Evolutionary conservation across 2,797 vertebrate genomes (phyloP).

Genomic region (Melanotaenia parkinsoni): DNA sequence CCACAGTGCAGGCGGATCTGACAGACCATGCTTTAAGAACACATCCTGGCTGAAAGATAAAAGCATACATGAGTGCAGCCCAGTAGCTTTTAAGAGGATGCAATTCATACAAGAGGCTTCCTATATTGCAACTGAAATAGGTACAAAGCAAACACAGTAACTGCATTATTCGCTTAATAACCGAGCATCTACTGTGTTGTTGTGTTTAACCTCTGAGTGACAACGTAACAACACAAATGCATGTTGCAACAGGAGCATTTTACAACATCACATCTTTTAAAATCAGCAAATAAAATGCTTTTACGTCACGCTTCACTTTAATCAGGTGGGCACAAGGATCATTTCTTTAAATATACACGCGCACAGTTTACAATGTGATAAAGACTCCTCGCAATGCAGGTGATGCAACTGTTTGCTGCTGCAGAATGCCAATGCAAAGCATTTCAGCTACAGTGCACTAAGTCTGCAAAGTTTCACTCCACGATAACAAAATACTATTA

Average conservation of each 20-base stretch:
- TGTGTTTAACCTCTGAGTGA: conserved; percentile 69
- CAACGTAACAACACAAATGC: conserved; percentile 28
- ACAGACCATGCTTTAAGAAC: conserved; percentile 83
- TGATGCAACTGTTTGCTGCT: conserved; percentile 34
- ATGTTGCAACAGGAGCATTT: conserved; percentile 39
- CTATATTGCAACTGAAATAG: conserved; percentile 53
- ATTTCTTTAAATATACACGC: conserved; percentile 53
- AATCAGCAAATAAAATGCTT: conserved; percentile 53
- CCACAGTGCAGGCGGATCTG: conserved; percentile 76
- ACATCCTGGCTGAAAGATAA: conserved; percentile 82
- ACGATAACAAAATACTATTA: conserved; percentile 96
- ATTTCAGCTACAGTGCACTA: conserved; percentile 68
- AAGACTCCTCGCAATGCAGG: conserved; percentile 37
- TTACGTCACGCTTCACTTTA: conserved; percentile 57
- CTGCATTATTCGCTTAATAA: conserved; percentile 74
- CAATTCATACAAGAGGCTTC: conserved; percentile 77
- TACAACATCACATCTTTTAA: conserved; percentile 55
- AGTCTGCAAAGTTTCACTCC: conserved; percentile 88
- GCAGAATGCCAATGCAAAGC: conserved; percentile 63
- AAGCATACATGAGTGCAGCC: conserved; percentile 78
- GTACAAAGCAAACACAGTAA: conserved; percentile 56
- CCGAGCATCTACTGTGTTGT: conserved; percentile 60
- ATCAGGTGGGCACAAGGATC: conserved; percentile 53
- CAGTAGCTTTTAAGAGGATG: conserved; percentile 81
- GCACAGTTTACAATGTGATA: conserved; percentile 42